Conservation (phyloP, 2,888 invertebrate genomes). For the Pyralis farinalis region DNA sequence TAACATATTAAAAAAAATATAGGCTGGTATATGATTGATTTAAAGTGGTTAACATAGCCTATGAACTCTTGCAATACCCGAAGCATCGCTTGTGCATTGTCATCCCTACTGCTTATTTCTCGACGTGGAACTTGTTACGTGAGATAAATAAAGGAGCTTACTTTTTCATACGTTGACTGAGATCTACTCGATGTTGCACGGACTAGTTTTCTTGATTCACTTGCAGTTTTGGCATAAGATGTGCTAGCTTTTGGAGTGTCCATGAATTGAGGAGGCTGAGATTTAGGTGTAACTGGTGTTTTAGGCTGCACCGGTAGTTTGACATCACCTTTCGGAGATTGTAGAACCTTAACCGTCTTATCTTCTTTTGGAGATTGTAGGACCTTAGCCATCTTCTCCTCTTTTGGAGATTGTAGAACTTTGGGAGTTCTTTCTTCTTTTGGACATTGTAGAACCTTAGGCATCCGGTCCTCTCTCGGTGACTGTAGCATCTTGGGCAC, state of each 20-base stretch:
- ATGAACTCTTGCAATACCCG: too few species aligned
- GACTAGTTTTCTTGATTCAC: constrained; percentile 48
- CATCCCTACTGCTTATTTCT: too few species aligned
- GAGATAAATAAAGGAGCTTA: too few species aligned
- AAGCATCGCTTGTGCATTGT: too few species aligned
- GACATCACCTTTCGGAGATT: too few species aligned
- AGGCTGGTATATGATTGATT: too few species aligned
- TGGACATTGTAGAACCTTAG: too few species aligned
- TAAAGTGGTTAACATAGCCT: too few species aligned
- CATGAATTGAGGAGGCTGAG: constrained; percentile 29
- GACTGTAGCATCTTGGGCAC: constrained; percentile 6
- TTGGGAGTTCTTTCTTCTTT: constrained; percentile 18
- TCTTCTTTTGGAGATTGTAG: too few species aligned
- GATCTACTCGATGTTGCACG: constrained; percentile 42
- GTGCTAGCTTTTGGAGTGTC: constrained; percentile 58
- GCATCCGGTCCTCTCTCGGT: constrained; percentile 23
- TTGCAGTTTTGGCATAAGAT: constrained; percentile 37
- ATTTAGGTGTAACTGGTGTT: constrained; percentile 37
- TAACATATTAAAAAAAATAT: too few species aligned
- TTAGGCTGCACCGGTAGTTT: constrained; percentile 25
- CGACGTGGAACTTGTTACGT: too few species aligned
- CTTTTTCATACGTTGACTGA: constrained; percentile 53
- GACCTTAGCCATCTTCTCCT: constrained; percentile 30
- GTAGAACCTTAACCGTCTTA: too few species aligned
- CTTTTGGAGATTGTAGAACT: constrained; percentile 35